Percentiles rank a stretch among this genome's conserved stretches.
Evolutionary conservation across 2,113 vertebrate genomes (phyloP).

Genomic region (Chitala chitala): DNA sequence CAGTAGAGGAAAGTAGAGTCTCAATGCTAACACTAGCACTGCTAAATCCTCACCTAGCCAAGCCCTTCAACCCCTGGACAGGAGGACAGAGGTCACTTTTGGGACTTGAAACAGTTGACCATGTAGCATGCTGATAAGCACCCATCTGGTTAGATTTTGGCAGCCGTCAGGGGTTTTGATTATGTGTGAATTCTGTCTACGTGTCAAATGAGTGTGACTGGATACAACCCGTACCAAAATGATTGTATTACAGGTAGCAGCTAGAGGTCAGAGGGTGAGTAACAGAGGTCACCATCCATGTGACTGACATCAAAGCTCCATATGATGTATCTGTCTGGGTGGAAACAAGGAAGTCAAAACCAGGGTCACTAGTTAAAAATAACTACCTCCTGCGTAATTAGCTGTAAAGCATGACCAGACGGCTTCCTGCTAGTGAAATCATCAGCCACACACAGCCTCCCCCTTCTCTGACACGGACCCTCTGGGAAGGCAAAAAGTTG

Average conservation of each 20-base stretch:
- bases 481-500: background rate
- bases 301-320: background rate
- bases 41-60: background rate
- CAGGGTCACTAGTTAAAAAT: conserved; percentile 12
- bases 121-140: too few relatives aligned
- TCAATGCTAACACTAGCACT: background rate
- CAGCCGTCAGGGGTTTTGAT: background rate
- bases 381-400: conserved; percentile 12
- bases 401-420: background rate
- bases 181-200: too few relatives aligned
- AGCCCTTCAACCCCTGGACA: background rate
- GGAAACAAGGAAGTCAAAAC: background rate
- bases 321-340: too few relatives aligned
- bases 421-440: conserved; percentile 10
- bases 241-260: background rate
- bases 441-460: background rate
- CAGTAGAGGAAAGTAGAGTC: too few relatives aligned
- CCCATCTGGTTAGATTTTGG: background rate
- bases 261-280: background rate
- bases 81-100: background rate
- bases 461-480: background rate
- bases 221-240: too few relatives aligned
- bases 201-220: too few relatives aligned
- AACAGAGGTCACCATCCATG: background rate
- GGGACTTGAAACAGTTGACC: too few relatives aligned